Percentiles rank a stretch among this genome's conserved stretches.
Conservation (phyloP, 35 echinoderm and acorn worm species). For the Amphiura filiformis region DNA sequence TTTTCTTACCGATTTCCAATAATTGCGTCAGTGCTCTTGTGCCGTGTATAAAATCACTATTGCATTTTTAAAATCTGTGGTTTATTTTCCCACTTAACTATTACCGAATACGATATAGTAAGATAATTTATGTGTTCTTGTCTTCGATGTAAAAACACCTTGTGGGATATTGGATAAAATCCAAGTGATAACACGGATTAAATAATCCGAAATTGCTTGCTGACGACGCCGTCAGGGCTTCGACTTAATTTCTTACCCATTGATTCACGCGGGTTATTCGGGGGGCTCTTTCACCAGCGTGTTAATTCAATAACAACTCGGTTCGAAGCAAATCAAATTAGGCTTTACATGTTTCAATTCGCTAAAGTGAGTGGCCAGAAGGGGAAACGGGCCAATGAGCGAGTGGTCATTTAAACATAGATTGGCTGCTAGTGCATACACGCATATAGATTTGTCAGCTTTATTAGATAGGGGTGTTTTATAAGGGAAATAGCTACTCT, state of each 20-base stretch:
- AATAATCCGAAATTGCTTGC: slow-evolving; percentile 31
- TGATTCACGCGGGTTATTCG: slow-evolving; percentile 36
- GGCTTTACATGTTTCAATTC: slow-evolving; percentile 50
- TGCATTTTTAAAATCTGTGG: no score
- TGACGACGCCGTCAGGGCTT: slow-evolving; percentile 29
- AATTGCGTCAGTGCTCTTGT: no score
- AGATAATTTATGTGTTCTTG: no score
- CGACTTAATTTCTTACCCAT: slow-evolving; percentile 33
- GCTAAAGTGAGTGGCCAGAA: slow-evolving; percentile 28
- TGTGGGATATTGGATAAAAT: slow-evolving; percentile 2
- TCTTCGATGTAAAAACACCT: neutral
- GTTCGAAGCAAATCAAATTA: slow-evolving; percentile 55
- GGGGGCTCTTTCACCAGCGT: slow-evolving; percentile 17
- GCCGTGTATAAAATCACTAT: no score
- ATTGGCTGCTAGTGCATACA: neutral
- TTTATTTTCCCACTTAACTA: no score
- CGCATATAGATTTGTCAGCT: neutral
- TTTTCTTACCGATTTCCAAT: no score
- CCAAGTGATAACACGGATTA: slow-evolving; percentile 44
- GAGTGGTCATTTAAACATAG: neutral
- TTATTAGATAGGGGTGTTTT: slow-evolving; percentile 2
- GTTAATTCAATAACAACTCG: slow-evolving; percentile 44
- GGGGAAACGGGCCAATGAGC: slow-evolving; percentile 1
- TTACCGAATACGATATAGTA: no score
- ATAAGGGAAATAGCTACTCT: neutral